These are phyloP conservation scores for Zosterops borbonicus DNA, from an alignment of 2,113 vertebrate genomes.

Conservation along the genomic window DNA sequence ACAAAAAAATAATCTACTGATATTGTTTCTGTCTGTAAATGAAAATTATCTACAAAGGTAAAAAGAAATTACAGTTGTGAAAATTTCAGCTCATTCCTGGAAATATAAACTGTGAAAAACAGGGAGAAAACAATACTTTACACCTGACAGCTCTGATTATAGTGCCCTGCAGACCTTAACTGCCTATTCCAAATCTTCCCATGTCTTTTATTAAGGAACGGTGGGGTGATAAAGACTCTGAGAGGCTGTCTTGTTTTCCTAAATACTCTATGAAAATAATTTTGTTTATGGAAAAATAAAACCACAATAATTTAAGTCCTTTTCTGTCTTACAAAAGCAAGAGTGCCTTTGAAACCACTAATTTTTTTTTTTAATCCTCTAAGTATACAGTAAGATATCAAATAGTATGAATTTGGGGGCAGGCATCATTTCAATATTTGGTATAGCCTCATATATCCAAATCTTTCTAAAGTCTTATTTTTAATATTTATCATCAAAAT, in stretches of 20 bases:
- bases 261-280: not conserved
- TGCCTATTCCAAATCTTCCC: not conserved
- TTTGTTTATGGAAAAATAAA: not conserved
- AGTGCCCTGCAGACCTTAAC: not conserved
- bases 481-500: not conserved
- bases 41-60: not conserved
- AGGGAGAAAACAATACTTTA: not conserved
- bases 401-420: fast-evolving
- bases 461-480: not conserved
- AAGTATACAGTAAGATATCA: not conserved
- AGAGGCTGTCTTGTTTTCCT: not conserved
- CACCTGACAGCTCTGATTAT: not conserved
- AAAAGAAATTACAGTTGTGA: not conserved
- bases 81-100: not conserved
- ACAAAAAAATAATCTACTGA: not conserved
- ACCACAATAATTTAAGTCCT: not conserved
- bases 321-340: not conserved
- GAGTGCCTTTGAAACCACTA: not conserved
- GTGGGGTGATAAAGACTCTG: not conserved
- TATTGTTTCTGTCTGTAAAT: not conserved
- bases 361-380: not conserved
- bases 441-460: not conserved
- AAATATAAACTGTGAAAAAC: not conserved
- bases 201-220: not conserved
- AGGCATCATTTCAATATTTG: fast-evolving